phyloP scores from a whole-genome alignment of 2,888 invertebrate species.

The Cosmopolites sordidus region DNA sequence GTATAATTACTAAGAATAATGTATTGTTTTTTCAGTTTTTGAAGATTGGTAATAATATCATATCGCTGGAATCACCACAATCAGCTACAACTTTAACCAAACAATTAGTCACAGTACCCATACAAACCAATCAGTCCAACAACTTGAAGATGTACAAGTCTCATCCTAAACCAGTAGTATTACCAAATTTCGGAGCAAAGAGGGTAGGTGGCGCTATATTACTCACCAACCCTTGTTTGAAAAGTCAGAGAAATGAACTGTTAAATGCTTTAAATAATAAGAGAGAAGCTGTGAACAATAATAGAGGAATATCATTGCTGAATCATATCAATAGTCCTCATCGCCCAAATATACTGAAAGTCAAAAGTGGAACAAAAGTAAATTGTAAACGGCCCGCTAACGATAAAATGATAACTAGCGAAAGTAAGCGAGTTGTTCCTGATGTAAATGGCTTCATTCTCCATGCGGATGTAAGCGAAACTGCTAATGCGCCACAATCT shows the following conservation, averaged over 20 bases:
- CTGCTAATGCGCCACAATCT: conserved; percentile 37
- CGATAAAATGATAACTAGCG: conserved; percentile 38
- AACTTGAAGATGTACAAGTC: conserved; percentile 49
- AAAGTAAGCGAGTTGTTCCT: conserved; percentile 38
- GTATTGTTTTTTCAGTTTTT: conserved; percentile 34
- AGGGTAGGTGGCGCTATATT: conserved; percentile 57
- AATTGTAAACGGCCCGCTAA: conserved; percentile 39
- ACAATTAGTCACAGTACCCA: conserved; percentile 38
- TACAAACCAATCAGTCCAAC: conserved; percentile 35
- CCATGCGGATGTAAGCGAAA: conserved; percentile 41
- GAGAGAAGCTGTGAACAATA: conserved; percentile 32
- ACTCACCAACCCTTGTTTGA: conserved; percentile 48
- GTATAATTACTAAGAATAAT: too few species aligned
- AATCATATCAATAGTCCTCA: conserved; percentile 32
- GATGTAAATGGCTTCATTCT: conserved; percentile 33
- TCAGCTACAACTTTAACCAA: conserved; percentile 36
- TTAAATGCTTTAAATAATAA: conserved; percentile 39
- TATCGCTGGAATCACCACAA: conserved; percentile 38
- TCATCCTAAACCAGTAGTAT: conserved; percentile 58
- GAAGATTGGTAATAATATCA: conserved; percentile 39
- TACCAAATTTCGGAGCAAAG: conserved; percentile 56
- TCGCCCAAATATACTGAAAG: conserved; percentile 40
- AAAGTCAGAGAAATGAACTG: conserved; percentile 43
- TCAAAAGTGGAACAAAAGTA: conserved; percentile 35
- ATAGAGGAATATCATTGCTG: conserved; percentile 33